A percentile compares a stretch with the other conserved stretches of the same genome.
Evolutionary conservation across 2,888 invertebrate species (phyloP).

Genomic region (Mamestra brassicae): DNA sequence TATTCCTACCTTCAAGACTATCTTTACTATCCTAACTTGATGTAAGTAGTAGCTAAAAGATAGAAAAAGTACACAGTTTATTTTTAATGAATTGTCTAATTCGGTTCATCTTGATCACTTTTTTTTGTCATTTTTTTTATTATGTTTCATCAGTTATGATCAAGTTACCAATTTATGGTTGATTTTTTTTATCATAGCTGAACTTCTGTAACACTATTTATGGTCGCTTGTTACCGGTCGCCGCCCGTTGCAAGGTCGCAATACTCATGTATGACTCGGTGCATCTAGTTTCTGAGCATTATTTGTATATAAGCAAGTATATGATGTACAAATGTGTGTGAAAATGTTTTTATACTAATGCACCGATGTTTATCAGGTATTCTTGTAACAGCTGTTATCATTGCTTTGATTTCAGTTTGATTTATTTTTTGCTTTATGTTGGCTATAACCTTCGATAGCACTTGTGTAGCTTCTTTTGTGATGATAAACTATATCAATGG

Average conservation of each 20-base stretch:
- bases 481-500: neutral
- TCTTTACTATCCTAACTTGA: too few species aligned
- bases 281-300: conserved; percentile 63
- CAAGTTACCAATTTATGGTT: too few species aligned
- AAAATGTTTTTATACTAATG: conserved; percentile 24
- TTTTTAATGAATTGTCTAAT: too few species aligned
- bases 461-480: neutral
- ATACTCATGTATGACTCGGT: conserved; percentile 58
- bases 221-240: conserved; percentile 43
- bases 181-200: neutral
- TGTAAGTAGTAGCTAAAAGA: too few species aligned
- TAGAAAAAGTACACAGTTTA: too few species aligned
- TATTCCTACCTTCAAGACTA: too few species aligned
- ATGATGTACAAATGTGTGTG: conserved; percentile 9
- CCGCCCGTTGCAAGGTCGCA: conserved; percentile 63
- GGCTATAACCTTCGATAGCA: neutral
- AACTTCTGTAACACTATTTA: conserved; percentile 15
- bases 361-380: conserved; percentile 25
- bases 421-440: neutral
- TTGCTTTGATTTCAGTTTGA: neutral
- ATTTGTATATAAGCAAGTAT: conserved; percentile 32
- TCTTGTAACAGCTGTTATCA: conserved; percentile 9
- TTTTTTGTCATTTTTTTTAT: too few species aligned
- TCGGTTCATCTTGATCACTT: too few species aligned
- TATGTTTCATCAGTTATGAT: too few species aligned